Percentiles rank a stretch among this genome's conserved stretches.
These are phyloP conservation scores for Aleiodes testaceus DNA, from an alignment of 2,888 invertebrate genomes.

Conservation along the genomic window DNA sequence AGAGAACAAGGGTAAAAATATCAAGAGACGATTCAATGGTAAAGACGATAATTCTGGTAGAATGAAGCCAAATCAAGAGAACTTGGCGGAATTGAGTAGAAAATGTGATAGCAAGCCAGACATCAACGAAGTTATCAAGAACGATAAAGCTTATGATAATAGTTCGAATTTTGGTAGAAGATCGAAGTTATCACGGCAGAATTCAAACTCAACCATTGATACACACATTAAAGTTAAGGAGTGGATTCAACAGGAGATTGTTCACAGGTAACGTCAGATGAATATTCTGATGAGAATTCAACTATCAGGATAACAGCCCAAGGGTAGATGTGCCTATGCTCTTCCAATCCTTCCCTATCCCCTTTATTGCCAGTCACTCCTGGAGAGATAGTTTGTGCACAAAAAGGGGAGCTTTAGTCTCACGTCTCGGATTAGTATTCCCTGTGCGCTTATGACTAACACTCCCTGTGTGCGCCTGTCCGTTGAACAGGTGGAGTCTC, in stretches of 20 bases:
- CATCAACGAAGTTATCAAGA: slow-evolving; percentile 69
- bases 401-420: background rate
- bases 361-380: no score
- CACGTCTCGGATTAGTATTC: background rate
- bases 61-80: slow-evolving; percentile 70
- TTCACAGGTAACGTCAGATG: slow-evolving; percentile 74
- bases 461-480: no score
- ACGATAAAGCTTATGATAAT: slow-evolving; percentile 71
- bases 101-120: slow-evolving; percentile 73
- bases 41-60: slow-evolving; percentile 73
- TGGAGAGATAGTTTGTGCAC: no score
- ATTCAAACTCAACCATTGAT: slow-evolving; percentile 87
- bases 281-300: no score
- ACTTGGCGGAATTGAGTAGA: slow-evolving; percentile 74
- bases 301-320: no score
- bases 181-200: slow-evolving; percentile 81
- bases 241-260: slow-evolving; percentile 88
- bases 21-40: slow-evolving; percentile 73
- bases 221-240: slow-evolving; percentile 90
- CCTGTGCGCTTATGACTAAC: no score
- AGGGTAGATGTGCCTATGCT: no score
- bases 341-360: no score
- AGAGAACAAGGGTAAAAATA: slow-evolving; percentile 67
- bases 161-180: slow-evolving; percentile 76
- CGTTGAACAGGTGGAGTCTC: no score